Conservation (phyloP, 2,888 invertebrate genomes). For the Lacanobia wlatinum region DNA sequence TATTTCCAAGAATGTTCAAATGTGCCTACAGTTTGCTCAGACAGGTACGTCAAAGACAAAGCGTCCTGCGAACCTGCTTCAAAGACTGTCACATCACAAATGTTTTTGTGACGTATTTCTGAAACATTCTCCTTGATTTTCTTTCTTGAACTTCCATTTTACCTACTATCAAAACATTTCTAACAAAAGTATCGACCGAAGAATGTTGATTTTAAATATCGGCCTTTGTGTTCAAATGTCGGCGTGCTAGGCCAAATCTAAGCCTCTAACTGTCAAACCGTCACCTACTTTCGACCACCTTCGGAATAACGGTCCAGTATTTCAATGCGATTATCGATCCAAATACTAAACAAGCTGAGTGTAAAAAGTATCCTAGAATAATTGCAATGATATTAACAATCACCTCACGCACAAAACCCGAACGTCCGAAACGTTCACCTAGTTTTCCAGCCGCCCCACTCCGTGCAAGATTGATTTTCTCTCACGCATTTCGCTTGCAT, state of each 20-base stretch:
- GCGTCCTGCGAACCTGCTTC: conserved; percentile 32
- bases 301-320: conserved; percentile 31
- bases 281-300: conserved; percentile 30
- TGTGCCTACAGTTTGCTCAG: conserved; percentile 14
- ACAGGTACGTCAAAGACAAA: conserved; percentile 43
- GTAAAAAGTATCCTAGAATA: conserved; percentile 58
- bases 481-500: conserved; percentile 89
- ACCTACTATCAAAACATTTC: conserved; percentile 1
- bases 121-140: conserved; percentile 34
- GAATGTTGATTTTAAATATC: conserved; percentile 21
- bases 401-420: conserved; percentile 74
- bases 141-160: conserved; percentile 21
- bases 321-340: conserved; percentile 40
- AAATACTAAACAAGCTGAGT: conserved; percentile 35
- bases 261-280: conserved; percentile 26
- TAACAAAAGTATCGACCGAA: background rate
- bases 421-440: conserved; percentile 85
- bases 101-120: conserved; percentile 43
- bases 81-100: conserved; percentile 40
- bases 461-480: conserved; percentile 91
- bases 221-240: conserved; percentile 11
- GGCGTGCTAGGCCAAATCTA: conserved; percentile 39
- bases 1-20: conserved; percentile 23
- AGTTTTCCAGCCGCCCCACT: conserved; percentile 84
- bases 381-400: conserved; percentile 72